These are phyloP conservation scores for Drosophila biarmipes DNA, from an alignment of 1,140 invertebrate species.

Conservation along the genomic window DNA sequence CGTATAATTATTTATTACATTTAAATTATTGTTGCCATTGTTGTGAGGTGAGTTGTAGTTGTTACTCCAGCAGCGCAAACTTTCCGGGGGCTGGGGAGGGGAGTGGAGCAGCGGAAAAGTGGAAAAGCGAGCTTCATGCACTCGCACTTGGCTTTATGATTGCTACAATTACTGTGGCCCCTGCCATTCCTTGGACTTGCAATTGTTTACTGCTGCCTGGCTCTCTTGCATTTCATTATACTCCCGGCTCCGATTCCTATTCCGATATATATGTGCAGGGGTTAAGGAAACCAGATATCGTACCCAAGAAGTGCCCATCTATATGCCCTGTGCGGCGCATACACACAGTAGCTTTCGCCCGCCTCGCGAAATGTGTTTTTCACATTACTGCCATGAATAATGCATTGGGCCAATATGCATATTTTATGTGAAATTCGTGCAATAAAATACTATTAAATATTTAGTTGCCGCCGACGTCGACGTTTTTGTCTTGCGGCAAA, in stretches of 20 bases:
- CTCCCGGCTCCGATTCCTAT: constrained; percentile 25
- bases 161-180: constrained; percentile 72
- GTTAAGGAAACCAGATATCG: constrained; percentile 48
- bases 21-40: constrained; percentile 78
- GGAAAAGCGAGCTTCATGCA: constrained; percentile 63
- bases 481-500: constrained; percentile 43
- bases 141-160: constrained; percentile 83
- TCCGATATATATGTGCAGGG: constrained; percentile 17
- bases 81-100: constrained; percentile 39
- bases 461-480: constrained; percentile 66
- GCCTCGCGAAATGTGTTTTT: constrained; percentile 74
- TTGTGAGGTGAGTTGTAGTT: constrained; percentile 50
- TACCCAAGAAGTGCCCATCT: constrained; percentile 34
- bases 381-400: constrained; percentile 83
- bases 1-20: constrained; percentile 84
- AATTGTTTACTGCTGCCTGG: constrained; percentile 61
- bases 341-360: constrained; percentile 15
- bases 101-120: background rate
- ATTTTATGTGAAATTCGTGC: constrained; percentile 83
- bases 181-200: constrained; percentile 59
- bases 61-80: constrained; percentile 53
- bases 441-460: constrained; percentile 84
- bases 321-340: constrained; percentile 10
- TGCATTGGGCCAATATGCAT: constrained; percentile 82
- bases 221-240: constrained; percentile 69